These are phyloP conservation scores for Epinephelus coioides DNA, from an alignment of 2,797 vertebrate species.

Conservation along the genomic window DNA sequence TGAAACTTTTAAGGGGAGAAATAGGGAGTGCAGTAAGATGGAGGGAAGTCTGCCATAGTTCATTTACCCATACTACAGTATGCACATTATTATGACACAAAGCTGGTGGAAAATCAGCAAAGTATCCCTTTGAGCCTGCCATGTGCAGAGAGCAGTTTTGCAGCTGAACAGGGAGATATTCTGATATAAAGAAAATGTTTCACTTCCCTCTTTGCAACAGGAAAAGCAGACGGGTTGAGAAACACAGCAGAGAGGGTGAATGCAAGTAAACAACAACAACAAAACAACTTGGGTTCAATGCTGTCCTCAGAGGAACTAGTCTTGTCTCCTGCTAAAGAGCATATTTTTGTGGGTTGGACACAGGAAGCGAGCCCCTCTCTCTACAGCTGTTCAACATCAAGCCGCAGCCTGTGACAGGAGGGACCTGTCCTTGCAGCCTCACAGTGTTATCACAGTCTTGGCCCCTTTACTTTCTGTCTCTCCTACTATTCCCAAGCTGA, in stretches of 20 bases:
- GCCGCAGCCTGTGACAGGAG: slow-evolving; percentile 64
- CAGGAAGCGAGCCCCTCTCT: slow-evolving; percentile 65
- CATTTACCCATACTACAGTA: too few species aligned
- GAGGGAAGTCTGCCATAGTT: too few species aligned
- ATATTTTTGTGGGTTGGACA: slow-evolving; percentile 13
- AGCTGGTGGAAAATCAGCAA: too few species aligned
- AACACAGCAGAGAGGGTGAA: slow-evolving; percentile 3
- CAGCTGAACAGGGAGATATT: background rate
- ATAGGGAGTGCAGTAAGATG: too few species aligned
- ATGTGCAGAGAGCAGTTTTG: background rate
- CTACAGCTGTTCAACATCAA: slow-evolving; percentile 77
- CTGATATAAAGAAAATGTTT: slow-evolving; percentile 29
- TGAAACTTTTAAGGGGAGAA: too few species aligned
- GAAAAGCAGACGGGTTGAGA: slow-evolving; percentile 44
- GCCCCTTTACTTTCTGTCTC: slow-evolving; percentile 50
- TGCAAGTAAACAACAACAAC: background rate
- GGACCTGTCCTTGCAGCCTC: slow-evolving; percentile 61
- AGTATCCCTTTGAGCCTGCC: too few species aligned
- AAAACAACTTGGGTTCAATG: background rate
- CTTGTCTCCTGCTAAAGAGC: slow-evolving; percentile 3
- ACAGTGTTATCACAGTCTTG: slow-evolving; percentile 64
- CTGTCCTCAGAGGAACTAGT: slow-evolving; percentile 34
- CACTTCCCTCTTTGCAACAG: slow-evolving; percentile 36
- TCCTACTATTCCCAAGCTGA: slow-evolving; percentile 69
- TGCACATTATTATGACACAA: too few species aligned